Percentiles rank a stretch among this genome's conserved stretches.
phyloP scores from a whole-genome alignment of 2,113 vertebrate genomes.

The Meriones unguiculatus region DNA sequence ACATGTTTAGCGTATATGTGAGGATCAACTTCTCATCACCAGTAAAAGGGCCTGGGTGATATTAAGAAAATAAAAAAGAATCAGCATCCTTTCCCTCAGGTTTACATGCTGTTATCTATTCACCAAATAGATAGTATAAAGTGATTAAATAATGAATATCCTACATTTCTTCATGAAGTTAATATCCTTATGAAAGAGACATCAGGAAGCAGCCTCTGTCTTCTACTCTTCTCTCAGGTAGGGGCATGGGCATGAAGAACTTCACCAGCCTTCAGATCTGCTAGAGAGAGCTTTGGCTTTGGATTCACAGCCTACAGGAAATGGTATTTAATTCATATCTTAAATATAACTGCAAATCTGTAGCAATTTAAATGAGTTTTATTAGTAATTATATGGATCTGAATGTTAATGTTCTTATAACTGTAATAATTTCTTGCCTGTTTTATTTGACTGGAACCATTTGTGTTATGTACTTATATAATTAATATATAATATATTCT shows the following conservation, averaged over 20 bases:
- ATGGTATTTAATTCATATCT: background rate
- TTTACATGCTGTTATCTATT: background rate
- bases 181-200: background rate
- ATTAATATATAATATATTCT: background rate
- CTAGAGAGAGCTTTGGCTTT: background rate
- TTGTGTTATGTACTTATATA: background rate
- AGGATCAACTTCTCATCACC: background rate
- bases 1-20: background rate
- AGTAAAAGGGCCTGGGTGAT: background rate
- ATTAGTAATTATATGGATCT: background rate
- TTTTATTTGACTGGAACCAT: background rate
- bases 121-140: background rate
- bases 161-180: background rate
- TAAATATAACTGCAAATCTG: background rate
- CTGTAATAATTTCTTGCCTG: background rate
- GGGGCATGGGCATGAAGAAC: background rate
- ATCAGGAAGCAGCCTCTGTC: background rate
- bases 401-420: background rate
- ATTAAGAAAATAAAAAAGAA: background rate
- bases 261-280: background rate
- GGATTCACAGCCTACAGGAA: background rate
- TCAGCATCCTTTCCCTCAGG: background rate
- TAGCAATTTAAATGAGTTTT: background rate
- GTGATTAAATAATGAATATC: background rate
- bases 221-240: background rate